Evolutionary conservation across 1,140 invertebrate species (phyloP).

Genomic region (Chymomyza costata): DNA sequence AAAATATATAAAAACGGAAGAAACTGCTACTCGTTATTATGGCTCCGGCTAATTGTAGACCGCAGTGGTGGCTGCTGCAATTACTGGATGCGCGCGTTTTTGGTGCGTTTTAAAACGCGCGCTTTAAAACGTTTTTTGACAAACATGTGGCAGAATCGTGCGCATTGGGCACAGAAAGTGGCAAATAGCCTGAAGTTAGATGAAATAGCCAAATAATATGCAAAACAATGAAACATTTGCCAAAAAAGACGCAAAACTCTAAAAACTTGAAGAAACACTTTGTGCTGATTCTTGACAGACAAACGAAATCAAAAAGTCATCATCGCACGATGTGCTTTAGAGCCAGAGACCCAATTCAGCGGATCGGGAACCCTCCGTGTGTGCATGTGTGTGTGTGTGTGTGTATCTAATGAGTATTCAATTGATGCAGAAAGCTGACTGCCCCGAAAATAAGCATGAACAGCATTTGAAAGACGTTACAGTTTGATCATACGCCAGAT

Average conservation of each 20-base stretch:
- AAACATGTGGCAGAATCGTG: background rate
- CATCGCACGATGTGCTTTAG: conserved; percentile 45
- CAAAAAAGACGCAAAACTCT: conserved; percentile 21
- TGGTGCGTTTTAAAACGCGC: too few species aligned
- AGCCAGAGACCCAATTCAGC: conserved; percentile 18
- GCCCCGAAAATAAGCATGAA: conserved; percentile 29
- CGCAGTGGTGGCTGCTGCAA: too few species aligned
- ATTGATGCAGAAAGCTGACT: conserved; percentile 55
- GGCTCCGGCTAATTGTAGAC: too few species aligned
- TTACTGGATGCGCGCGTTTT: too few species aligned
- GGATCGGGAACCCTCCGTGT: conserved; percentile 14
- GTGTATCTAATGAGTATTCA: conserved; percentile 71
- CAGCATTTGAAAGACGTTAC: conserved; percentile 54
- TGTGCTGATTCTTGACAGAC: conserved; percentile 44
- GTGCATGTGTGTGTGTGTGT: conserved; percentile 37
- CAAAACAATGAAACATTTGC: conserved; percentile 39
- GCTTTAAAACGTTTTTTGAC: background rate
- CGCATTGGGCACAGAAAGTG: conserved; percentile 1
- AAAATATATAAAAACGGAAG: too few species aligned
- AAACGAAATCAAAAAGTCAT: conserved; percentile 66
- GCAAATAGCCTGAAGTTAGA: conserved; percentile 14
- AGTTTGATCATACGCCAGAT: conserved; percentile 46
- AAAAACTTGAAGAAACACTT: conserved; percentile 49
- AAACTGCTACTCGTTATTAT: too few species aligned
- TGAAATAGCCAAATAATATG: conserved; percentile 28